These are phyloP conservation scores for Anthonomus grandis DNA, from an alignment of 1,140 invertebrate species.

Conservation along the genomic window DNA sequence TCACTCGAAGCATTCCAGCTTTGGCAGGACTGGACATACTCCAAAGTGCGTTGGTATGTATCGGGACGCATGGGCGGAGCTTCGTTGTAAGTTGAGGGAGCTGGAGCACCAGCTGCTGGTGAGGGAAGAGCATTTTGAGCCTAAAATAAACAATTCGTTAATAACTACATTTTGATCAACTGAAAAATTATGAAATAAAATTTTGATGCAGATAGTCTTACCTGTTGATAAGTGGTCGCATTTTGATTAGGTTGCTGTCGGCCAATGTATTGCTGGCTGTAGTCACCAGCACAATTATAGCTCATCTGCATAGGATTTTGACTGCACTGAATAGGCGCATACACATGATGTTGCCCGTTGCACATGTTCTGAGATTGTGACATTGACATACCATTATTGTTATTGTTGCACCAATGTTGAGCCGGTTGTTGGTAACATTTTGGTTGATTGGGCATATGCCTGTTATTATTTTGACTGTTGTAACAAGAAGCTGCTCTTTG, in stretches of 20 bases:
- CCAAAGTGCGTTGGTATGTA: slow-evolving; percentile 81
- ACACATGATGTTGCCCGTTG: slow-evolving; percentile 10
- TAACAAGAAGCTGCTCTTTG: not conserved
- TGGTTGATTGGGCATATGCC: slow-evolving; percentile 1
- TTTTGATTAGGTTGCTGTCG: not conserved
- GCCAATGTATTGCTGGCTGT: not conserved
- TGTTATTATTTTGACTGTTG: not conserved
- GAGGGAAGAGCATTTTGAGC: slow-evolving; percentile 54
- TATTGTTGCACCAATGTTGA: slow-evolving; percentile 20
- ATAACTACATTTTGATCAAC: not conserved
- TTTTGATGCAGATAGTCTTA: not conserved
- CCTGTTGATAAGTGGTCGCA: slow-evolving; percentile 6
- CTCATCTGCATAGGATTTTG: slow-evolving; percentile 1
- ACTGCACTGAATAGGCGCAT: slow-evolving; percentile 10
- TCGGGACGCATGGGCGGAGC: slow-evolving; percentile 71
- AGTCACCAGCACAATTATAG: not conserved
- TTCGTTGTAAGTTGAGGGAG: slow-evolving; percentile 51
- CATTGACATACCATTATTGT: not conserved
- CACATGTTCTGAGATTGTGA: slow-evolving; percentile 2
- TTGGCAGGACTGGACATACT: slow-evolving; percentile 88
- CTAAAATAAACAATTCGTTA: slow-evolving; percentile 3
- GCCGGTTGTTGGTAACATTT: slow-evolving; percentile 23
- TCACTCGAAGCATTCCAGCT: slow-evolving; percentile 67
- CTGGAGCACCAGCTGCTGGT: slow-evolving; percentile 57
- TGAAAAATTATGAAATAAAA: not conserved